A percentile compares a stretch with the other conserved stretches of the same genome.
Evolutionary conservation across 2,113 vertebrate species (phyloP).

Genomic region (Aviceda subcristata): DNA sequence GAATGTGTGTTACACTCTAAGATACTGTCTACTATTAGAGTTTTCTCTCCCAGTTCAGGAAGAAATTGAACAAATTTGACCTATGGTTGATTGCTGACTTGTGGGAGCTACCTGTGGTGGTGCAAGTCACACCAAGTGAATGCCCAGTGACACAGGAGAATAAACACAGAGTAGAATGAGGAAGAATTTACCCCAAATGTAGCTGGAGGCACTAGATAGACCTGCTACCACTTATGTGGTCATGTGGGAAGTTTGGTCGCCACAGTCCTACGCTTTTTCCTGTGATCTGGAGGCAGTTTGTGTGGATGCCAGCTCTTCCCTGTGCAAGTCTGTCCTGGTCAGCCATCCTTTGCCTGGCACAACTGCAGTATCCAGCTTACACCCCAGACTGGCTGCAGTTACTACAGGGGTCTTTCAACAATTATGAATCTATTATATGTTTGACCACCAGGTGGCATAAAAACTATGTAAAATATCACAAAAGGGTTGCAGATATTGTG

Average conservation of each 20-base stretch:
- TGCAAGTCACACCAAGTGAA: not conserved
- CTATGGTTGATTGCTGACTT: not conserved
- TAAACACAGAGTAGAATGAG: not conserved
- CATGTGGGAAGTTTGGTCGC: not conserved
- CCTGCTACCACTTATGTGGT: not conserved
- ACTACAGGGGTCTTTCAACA: not conserved
- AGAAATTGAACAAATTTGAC: not conserved
- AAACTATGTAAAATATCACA: constrained; percentile 40
- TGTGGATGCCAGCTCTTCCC: not conserved
- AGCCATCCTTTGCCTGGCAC: not conserved
- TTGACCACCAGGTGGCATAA: constrained; percentile 65
- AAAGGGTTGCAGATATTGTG: not conserved
- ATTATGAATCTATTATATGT: not conserved
- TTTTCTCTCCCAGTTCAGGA: not conserved
- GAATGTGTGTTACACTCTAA: not conserved
- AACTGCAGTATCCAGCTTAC: not conserved
- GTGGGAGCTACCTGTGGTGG: not conserved
- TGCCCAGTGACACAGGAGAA: not conserved
- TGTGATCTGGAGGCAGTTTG: not conserved
- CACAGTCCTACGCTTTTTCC: not conserved
- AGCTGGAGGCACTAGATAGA: not conserved
- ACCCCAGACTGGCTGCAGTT: rapidly evolving
- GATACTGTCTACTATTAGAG: not conserved
- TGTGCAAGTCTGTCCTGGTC: not conserved
- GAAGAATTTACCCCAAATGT: not conserved